phyloP scores from a whole-genome alignment of 2,888 invertebrate species.

The Hypselothyrea guttata region DNA sequence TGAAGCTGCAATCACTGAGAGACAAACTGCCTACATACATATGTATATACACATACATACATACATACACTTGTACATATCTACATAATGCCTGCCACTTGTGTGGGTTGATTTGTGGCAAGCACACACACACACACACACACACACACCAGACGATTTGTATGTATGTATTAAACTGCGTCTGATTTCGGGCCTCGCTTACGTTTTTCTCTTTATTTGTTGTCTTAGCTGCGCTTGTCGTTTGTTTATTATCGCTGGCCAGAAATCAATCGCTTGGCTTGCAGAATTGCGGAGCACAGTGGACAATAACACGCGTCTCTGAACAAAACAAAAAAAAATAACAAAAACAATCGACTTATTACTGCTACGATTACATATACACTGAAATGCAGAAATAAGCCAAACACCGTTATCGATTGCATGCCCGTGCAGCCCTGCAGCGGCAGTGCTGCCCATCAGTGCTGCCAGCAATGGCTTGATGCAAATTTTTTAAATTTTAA shows the following conservation, averaged over 20 bases:
- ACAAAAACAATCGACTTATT: conserved; percentile 56
- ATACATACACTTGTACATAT: too few species aligned
- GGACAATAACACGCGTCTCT: conserved; percentile 35
- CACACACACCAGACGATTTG: conserved; percentile 11
- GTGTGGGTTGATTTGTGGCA: conserved; percentile 33
- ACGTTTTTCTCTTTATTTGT: too few species aligned
- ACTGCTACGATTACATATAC: conserved; percentile 51
- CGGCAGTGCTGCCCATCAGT: too few species aligned
- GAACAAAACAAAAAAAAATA: conserved; percentile 27
- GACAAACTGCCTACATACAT: background rate
- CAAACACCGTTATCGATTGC: too few species aligned
- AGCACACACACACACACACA: conserved; percentile 13
- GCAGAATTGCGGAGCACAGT: conserved; percentile 29
- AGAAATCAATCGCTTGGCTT: conserved; percentile 7
- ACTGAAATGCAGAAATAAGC: conserved; percentile 43
- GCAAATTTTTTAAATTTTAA: too few species aligned
- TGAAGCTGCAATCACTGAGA: conserved; percentile 22
- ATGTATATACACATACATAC: background rate
- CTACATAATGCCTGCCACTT: conserved; percentile 24
- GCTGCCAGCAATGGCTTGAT: too few species aligned
- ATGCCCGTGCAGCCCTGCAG: too few species aligned
- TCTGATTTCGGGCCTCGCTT: conserved; percentile 35
- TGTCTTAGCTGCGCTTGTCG: conserved; percentile 28
- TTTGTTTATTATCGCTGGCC: conserved; percentile 5
- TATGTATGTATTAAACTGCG: conserved; percentile 26